Evolutionary conservation across 2,113 vertebrate species (phyloP).

Genomic region (Myiopsitta monachus): DNA sequence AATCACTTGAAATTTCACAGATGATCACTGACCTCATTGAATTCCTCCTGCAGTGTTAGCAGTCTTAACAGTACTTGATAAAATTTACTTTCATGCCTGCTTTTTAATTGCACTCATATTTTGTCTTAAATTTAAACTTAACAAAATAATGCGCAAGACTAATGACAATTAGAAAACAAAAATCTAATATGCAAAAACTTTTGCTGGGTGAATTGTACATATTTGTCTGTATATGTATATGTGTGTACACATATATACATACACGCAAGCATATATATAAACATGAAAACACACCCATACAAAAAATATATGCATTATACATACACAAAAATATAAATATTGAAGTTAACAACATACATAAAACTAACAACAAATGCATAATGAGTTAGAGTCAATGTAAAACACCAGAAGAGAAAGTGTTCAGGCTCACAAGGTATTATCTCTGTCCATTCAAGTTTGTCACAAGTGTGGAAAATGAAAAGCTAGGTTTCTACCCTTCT

Average conservation of each 20-base stretch:
- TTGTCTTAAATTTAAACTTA: neutral
- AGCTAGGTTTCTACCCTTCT: neutral
- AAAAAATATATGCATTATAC: neutral
- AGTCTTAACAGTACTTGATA: neutral
- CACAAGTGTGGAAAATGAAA: neutral
- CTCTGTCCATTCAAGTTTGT: neutral
- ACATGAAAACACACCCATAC: neutral
- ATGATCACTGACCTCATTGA: neutral
- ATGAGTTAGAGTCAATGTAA: neutral
- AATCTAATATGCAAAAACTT: neutral
- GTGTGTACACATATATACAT: neutral
- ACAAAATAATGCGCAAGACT: neutral
- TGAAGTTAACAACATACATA: neutral
- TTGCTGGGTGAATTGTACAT: neutral
- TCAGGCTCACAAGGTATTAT: neutral
- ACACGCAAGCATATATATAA: neutral
- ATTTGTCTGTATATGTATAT: accelerated
- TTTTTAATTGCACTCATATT: neutral
- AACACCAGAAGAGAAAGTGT: neutral
- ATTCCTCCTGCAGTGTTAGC: neutral
- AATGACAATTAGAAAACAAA: neutral
- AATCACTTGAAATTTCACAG: neutral
- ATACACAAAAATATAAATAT: neutral
- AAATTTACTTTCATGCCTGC: neutral
- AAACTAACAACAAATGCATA: neutral